Percentiles rank a stretch among this genome's conserved stretches.
Evolutionary conservation across 2,888 invertebrate species (phyloP).

Genomic region (Ashinkailepas kermadecensis): DNA sequence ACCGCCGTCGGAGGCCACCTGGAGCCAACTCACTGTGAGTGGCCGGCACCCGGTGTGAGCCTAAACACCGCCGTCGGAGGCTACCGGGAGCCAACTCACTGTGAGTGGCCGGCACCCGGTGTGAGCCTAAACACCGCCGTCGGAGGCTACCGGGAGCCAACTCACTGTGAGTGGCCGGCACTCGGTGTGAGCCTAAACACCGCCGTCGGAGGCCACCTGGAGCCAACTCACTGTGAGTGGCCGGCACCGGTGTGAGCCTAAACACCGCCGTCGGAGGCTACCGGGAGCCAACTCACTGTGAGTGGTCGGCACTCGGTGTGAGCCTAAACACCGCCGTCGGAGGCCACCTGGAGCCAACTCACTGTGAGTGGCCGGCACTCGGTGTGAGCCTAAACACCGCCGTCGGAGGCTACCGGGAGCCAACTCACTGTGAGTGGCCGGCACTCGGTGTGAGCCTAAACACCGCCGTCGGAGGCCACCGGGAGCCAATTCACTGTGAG

Average conservation of each 20-base stretch:
- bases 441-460: too few relatives aligned
- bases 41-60: slow-evolving; percentile 26
- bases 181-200: too few relatives aligned
- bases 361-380: slow-evolving; percentile 60
- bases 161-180: slow-evolving; percentile 69
- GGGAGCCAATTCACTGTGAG: slow-evolving; percentile 89
- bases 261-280: too few relatives aligned
- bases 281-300: slow-evolving; percentile 79
- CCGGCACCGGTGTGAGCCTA: not conserved
- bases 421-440: slow-evolving; percentile 78
- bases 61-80: too few relatives aligned
- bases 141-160: slow-evolving; percentile 47
- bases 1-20: too few relatives aligned
- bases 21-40: slow-evolving; percentile 92
- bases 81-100: slow-evolving; percentile 63
- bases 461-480: too few relatives aligned
- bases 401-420: too few relatives aligned
- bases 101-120: slow-evolving; percentile 55
- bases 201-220: too few relatives aligned
- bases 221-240: slow-evolving; percentile 86
- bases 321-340: too few relatives aligned
- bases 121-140: too few relatives aligned
- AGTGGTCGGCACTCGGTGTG: slow-evolving; percentile 46
- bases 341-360: slow-evolving; percentile 56
- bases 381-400: too few relatives aligned